Base-by-base conservation (phyloP, 23 tunicate genomes). In the Botrylloides violaceus region DNA sequence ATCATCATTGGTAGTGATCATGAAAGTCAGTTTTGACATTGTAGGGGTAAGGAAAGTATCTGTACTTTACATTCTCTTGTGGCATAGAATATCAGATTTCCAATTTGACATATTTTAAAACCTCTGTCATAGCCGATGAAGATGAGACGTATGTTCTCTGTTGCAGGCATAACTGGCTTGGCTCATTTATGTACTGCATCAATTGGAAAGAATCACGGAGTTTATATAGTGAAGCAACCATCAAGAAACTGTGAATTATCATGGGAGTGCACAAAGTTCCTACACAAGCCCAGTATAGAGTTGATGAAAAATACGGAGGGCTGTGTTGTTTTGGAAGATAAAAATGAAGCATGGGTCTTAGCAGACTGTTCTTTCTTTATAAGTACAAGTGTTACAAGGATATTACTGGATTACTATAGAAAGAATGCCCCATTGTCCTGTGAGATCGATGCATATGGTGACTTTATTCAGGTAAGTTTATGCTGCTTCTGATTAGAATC, bases 401-500 rank as follows among this genome's bases (percentile, higher is more conserved):
- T 85, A 30, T 66, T 90, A 6, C 47, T 78, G 30, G 21, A 35
- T 3, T 83, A 77, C 70, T 90, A 73, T 81, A 36, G 50, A 35
- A 39, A 72, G 24, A 57, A 75, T 60, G 65, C 64, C 29, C 97
- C 97, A 19, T 65, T 90, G 0, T 72, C 79, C 2, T 90, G 97
- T 64, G 97, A 90, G 37, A 66, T 90, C 29, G 97, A 90, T 76
- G 97, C 97, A 2, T 90, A 90, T 56, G 97, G 97, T 15, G 97
- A 90, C 39, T 83, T 90, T 61, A 50, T 90, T 28, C 97, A 90
- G 81, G 96, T 68, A 32, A 29, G n/a, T n/a, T n/a, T 3, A 2
- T 63, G 28, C 3, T 2, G 28, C 47, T 23, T 3, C 34, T 48
- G 56, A 48, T 48, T 19, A 49, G n/a, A 20, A 19, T 49, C 1